phyloP scores from a whole-genome alignment of 2,113 vertebrate genomes.

The Syngnathus floridae region DNA sequence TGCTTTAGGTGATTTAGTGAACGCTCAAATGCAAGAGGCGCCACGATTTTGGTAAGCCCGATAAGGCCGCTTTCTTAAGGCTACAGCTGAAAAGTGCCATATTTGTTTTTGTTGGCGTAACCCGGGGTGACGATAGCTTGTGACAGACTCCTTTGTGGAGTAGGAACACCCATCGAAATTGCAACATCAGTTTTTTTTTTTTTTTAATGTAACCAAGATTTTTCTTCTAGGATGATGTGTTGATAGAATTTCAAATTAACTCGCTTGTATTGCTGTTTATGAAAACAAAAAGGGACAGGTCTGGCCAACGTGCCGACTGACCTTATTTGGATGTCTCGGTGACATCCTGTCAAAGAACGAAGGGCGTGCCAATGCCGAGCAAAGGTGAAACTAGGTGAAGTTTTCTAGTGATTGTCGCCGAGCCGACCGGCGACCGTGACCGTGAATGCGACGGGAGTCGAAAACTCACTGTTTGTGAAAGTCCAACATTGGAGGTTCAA shows the following conservation, averaged over 20 bases:
- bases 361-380: slow-evolving; percentile 12
- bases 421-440: not conserved
- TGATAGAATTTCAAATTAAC: no score
- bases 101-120: slow-evolving; percentile 21
- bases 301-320: not conserved
- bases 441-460: not conserved
- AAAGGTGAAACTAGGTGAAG: not conserved
- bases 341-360: slow-evolving; percentile 1
- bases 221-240: no score
- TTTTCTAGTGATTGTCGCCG: not conserved
- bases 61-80: slow-evolving; percentile 21
- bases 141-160: slow-evolving; percentile 3
- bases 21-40: not conserved
- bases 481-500: slow-evolving; percentile 98
- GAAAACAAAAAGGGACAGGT: not conserved
- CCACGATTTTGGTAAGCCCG: not conserved
- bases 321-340: not conserved
- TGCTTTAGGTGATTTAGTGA: not conserved
- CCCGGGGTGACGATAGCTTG: not conserved
- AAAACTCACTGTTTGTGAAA: slow-evolving; percentile 94
- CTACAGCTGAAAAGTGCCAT: slow-evolving; percentile 31
- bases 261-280: not conserved
- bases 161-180: no score
- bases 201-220: no score
- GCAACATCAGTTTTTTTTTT: no score